Base-by-base conservation (phyloP, 2,797 vertebrate genomes). In the Hylomyscus alleni region DNA sequence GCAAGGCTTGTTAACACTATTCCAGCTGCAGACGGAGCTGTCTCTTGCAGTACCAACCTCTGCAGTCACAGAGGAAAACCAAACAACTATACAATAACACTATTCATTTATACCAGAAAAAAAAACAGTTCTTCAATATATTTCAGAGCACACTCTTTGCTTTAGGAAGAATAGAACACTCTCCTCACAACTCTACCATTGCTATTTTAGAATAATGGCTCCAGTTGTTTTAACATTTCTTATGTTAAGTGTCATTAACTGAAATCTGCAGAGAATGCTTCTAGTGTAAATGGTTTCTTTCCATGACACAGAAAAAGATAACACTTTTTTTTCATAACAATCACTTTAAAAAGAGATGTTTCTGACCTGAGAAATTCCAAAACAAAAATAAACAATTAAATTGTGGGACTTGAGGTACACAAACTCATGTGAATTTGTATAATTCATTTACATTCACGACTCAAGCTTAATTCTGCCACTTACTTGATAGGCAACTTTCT, bases 21-120 rank as follows among this genome's bases (percentile, higher is more conserved):
- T 98, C 98, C 99, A 99, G 99, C 98, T 99, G 98, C 98, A 98
- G 98, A 98, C 97, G 97, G 97, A 94, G 98, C 97, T 65, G 98
- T 96, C 98, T 99, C 99, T 98, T 97, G 98, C 98, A 98, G 99
- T 99, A 99, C 99, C 99, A 99, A 99, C 92, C 99, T 98, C 99
- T 98, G 98, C n/a, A 97, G 98, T 98, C 98, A 98, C 98, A 98
- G 97, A 97, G 96, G 96, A 97, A 97, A 98, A 98, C 98, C 97
- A 99, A 98, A 99, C 98, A 98, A 98, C 96, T 97, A 97, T 97
- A 99, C 99, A 99, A 99, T 99, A 85, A 98, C 98, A 91, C 98
- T 98, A 99, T 99, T 99, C 99, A 99, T 96, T 96, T 97, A 97
- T 84, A 95, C 97, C 97, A 98, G 98, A 95, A 97, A 91, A 97